phyloP scores from a whole-genome alignment of 2,888 invertebrate species.

The Lasioglossum lativentre region DNA sequence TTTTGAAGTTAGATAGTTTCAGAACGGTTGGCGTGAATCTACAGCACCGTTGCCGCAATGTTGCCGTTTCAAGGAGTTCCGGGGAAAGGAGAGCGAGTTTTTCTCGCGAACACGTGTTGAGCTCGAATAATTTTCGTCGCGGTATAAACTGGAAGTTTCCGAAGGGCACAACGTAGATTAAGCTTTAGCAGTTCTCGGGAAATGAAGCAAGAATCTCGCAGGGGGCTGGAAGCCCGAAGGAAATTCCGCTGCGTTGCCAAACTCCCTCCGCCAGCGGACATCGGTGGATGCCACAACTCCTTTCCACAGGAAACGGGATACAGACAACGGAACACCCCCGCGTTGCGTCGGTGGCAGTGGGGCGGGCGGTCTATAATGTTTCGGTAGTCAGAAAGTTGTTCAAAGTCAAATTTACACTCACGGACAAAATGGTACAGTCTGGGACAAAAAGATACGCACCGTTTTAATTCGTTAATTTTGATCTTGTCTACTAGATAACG shows the following conservation, averaged over 20 bases:
- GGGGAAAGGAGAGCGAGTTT: not conserved
- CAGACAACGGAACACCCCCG: slow-evolving; percentile 3
- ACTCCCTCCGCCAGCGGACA: slow-evolving; percentile 10
- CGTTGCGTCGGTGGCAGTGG: not conserved
- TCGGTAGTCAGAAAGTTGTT: not conserved
- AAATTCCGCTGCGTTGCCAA: slow-evolving; percentile 13
- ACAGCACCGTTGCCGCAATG: not conserved
- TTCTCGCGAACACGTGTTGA: not conserved
- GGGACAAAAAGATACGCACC: not conserved
- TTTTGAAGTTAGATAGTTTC: not conserved
- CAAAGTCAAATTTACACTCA: not conserved
- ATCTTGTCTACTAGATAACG: not conserved
- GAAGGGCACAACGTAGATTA: slow-evolving; percentile 3
- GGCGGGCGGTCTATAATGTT: not conserved
- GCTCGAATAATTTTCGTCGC: not conserved
- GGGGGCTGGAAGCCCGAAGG: not conserved
- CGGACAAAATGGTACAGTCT: not conserved
- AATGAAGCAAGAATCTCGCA: not conserved
- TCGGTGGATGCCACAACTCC: slow-evolving; percentile 1
- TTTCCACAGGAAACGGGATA: slow-evolving; percentile 13
- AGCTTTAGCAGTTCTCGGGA: slow-evolving; percentile 9
- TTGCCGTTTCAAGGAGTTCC: not conserved
- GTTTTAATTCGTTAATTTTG: not conserved
- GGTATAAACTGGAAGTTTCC: not conserved
- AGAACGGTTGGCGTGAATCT: slow-evolving; percentile 2